Evolutionary conservation across 2,113 vertebrate genomes (phyloP).

Genomic region (Anolis sagrei): DNA sequence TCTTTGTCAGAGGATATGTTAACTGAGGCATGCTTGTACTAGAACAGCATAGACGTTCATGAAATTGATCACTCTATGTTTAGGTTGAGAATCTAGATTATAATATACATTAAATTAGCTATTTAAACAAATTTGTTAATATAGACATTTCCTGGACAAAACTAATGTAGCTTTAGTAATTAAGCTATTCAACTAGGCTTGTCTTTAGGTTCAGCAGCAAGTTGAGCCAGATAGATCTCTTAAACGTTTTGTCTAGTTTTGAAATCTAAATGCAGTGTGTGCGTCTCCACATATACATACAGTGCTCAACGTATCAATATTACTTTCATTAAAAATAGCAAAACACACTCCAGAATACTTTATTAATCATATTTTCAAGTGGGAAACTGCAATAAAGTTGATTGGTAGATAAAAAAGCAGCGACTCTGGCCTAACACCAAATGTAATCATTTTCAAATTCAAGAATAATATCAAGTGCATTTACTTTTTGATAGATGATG

Average conservation of each 20-base stretch:
- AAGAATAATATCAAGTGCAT: slow-evolving; percentile 38
- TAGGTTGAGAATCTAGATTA: background rate
- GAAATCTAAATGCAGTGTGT: background rate
- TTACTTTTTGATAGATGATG: slow-evolving; percentile 53
- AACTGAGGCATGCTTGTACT: too few relatives aligned
- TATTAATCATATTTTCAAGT: too few relatives aligned
- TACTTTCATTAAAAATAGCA: too few relatives aligned
- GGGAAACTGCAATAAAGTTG: slow-evolving; percentile 20
- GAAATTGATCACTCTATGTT: background rate
- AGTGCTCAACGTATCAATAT: background rate
- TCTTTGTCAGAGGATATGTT: too few relatives aligned
- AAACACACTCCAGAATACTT: too few relatives aligned
- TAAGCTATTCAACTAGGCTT: background rate
- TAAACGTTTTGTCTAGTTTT: background rate
- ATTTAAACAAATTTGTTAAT: background rate
- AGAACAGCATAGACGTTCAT: background rate
- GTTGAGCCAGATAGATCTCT: background rate
- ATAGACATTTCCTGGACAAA: too few relatives aligned
- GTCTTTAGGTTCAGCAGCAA: background rate
- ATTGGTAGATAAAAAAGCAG: background rate
- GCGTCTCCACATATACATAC: background rate
- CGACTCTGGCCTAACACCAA: slow-evolving; percentile 14
- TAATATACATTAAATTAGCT: background rate
- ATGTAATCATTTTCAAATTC: slow-evolving; percentile 47
- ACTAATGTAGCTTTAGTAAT: background rate